Evolutionary conservation across 2,797 vertebrate species (phyloP).

Genomic region (Chaetophractus vellerosus): DNA sequence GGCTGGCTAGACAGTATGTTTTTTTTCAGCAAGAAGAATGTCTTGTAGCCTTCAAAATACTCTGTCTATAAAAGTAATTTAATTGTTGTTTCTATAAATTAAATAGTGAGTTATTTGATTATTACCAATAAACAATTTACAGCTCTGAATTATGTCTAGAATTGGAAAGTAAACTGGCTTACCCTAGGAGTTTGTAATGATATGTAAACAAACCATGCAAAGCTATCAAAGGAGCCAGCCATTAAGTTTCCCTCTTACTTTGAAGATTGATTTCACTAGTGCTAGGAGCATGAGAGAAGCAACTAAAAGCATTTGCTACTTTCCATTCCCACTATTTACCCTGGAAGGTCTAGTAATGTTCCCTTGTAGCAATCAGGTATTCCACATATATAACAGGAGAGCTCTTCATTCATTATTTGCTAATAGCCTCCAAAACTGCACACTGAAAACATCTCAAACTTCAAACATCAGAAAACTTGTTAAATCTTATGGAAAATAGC

Average conservation of each 20-base stretch:
- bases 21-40: constrained; percentile 83
- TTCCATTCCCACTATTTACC: constrained; percentile 70
- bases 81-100: constrained; percentile 69
- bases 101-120: constrained; percentile 81
- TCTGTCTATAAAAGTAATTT: constrained; percentile 78
- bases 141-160: background rate
- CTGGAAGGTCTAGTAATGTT: constrained; percentile 71
- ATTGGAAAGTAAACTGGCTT: constrained; percentile 40
- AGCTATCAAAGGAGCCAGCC: constrained; percentile 13
- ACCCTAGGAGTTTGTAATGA: constrained; percentile 25
- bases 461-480: constrained; percentile 59
- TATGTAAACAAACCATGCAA: background rate
- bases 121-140: constrained; percentile 62
- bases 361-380: constrained; percentile 62
- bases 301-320: constrained; percentile 67
- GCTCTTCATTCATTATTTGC: constrained; percentile 39
- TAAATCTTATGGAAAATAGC: constrained; percentile 51
- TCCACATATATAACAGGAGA: constrained; percentile 1
- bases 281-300: constrained; percentile 56
- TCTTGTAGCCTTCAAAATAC: constrained; percentile 81
- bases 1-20: constrained; percentile 59
- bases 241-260: constrained; percentile 71
- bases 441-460: constrained; percentile 24
- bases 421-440: constrained; percentile 22
- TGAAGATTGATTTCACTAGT: constrained; percentile 77